A percentile compares a stretch with the other conserved stretches of the same genome.
phyloP scores from a whole-genome alignment of 1,140 invertebrate species.

The Saccostrea cuccullata region DNA sequence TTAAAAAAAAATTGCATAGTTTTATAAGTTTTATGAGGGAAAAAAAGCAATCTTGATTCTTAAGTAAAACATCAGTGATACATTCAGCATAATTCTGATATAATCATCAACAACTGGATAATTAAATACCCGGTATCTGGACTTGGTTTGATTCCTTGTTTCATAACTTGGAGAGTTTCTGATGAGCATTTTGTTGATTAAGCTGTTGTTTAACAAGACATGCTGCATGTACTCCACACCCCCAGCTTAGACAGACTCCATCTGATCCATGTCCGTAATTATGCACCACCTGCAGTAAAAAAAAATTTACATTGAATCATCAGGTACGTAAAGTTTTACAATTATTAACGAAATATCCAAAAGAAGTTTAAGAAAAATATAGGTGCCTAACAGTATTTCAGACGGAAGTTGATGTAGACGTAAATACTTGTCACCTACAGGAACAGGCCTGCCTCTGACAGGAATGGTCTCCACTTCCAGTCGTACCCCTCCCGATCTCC shows the following conservation, averaged over 20 bases:
- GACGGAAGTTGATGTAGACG: no score
- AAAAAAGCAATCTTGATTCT: no score
- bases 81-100: no score
- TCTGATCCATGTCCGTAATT: constrained; percentile 96
- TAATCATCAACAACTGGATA: no score
- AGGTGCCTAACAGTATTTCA: neutral
- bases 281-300: constrained; percentile 82
- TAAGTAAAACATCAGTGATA: no score
- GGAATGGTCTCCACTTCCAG: constrained; percentile 43
- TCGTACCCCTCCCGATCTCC: constrained; percentile 42
- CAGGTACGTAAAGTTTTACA: no score
- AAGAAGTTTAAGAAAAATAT: neutral
- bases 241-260: constrained; percentile 91
- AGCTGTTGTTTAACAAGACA: constrained; percentile 80
- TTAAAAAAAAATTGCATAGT: no score
- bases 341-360: neutral
- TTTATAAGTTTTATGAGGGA: no score
- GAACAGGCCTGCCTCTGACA: neutral
- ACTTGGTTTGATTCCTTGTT: neutral
- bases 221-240: constrained; percentile 88
- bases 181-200: neutral
- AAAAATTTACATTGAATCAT: neutral
- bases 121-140: no score
- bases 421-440: neutral
- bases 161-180: neutral